Evolutionary conservation across 2,888 invertebrate genomes (phyloP), one percentile per base, ranked within the genome.

Genomic region (Diaperis boleti): DNA sequence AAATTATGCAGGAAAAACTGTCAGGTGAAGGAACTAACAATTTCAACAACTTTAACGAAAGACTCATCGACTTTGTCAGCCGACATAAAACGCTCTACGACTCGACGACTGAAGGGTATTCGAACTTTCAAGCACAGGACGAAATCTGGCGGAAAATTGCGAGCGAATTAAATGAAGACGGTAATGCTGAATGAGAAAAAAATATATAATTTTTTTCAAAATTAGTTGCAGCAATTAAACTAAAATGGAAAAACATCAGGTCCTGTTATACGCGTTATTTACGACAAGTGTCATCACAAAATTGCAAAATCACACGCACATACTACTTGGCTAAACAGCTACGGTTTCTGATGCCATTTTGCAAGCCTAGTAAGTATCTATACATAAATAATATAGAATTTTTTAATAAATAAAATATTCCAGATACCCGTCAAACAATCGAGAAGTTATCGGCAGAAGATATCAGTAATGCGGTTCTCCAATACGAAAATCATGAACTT

Each of bases 101-200:
- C 31, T 13, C 31, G 10, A 50, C 26, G 11, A 11, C 33, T 1
- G 49, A 49, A n/a, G 50, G 50, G 2, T 50, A 49, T 14, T 15
- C 37, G 14, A 37, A 50, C 14, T 42, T 35, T 44, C 35, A 35
- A 17, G 17, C 15, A 18, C 33, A 33, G 22, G 35, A 44, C 42
- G 44, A 57, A 14, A 47, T 57, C n/a, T 37, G 57, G 57, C 47
- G 47, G 13, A 57, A 33, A 33, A 57, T 57, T 11, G 47, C 57
- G 14, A 39, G 17, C 33, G 45, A 47, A 47, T 17, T 57, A 13
- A 17, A 37, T 20, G 57, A 47, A 22, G 37, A 47, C 15, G 47
- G 57, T 56, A 47, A 33, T 33, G 11, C n/a, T n/a, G n/a, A n/a
- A n/a, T n/a, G n/a, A n/a, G n/a, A 47, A 26, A 20, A 10, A 54